Conservation (phyloP, 2,797 vertebrate genomes). For the Synanceia verrucosa region DNA sequence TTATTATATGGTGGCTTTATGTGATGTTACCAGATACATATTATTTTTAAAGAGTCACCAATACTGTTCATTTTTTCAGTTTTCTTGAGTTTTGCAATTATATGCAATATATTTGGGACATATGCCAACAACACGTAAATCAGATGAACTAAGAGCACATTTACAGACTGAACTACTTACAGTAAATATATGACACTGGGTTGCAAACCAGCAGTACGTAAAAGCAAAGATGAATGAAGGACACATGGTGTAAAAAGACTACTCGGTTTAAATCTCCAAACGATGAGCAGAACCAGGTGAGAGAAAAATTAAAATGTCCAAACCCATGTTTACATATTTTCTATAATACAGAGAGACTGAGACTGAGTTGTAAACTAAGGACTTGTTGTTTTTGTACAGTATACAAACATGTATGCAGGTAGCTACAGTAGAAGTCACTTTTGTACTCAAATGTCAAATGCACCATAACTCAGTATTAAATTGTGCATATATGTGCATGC, state of each 20-base stretch:
- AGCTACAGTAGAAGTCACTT: conserved; percentile 78
- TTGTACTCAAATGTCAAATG: conserved; percentile 85
- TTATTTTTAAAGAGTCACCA: conserved; percentile 42
- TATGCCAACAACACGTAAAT: conserved; percentile 61
- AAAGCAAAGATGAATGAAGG: conserved; percentile 57
- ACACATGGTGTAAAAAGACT: conserved; percentile 64
- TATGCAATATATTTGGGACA: conserved; percentile 65
- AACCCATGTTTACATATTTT: conserved; percentile 78
- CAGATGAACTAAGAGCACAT: conserved; percentile 59
- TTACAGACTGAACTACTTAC: conserved; percentile 57
- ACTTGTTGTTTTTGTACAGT: conserved; percentile 83
- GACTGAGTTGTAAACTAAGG: conserved; percentile 70
- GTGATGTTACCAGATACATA: conserved; percentile 60
- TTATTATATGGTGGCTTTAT: conserved; percentile 56
- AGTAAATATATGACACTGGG: conserved; percentile 60
- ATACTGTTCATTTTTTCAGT: conserved; percentile 48
- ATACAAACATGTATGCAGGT: conserved; percentile 81
- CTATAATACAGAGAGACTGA: conserved; percentile 69
- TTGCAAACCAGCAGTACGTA: conserved; percentile 64
- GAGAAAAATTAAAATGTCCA: conserved; percentile 56
- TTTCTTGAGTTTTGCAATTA: conserved; percentile 64
- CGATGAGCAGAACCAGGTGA: conserved; percentile 62
- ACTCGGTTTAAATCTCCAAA: conserved; percentile 54
- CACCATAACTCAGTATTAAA: conserved; percentile 83
- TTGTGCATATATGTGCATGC: conserved; percentile 79